Conservation (phyloP, 2,888 invertebrate genomes). For the Cephus runcator region DNA sequence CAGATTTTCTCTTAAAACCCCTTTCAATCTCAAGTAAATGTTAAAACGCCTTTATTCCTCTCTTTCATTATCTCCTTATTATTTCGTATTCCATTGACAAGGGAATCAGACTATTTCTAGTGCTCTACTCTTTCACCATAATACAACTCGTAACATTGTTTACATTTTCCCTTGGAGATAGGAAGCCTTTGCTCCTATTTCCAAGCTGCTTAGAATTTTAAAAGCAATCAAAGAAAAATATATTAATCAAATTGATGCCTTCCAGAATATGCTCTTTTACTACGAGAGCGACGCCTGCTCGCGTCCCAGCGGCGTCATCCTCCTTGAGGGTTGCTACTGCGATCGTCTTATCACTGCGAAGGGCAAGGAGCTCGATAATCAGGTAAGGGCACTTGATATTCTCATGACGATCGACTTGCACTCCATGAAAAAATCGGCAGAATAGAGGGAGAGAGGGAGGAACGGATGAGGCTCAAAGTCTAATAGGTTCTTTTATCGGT, state of each 20-base stretch:
- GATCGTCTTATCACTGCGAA: constrained; percentile 77
- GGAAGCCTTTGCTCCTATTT: not conserved
- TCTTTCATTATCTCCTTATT: not conserved
- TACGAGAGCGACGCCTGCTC: constrained; percentile 85
- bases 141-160: not conserved
- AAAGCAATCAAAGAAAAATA: not conserved
- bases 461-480: not conserved
- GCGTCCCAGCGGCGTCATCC: constrained; percentile 84
- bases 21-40: not conserved
- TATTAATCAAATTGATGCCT: constrained; percentile 45
- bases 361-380: constrained; percentile 66
- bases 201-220: not conserved
- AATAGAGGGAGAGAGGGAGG: not conserved
- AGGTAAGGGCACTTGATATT: constrained; percentile 49
- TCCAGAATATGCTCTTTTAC: constrained; percentile 90
- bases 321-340: constrained; percentile 91
- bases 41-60: not conserved
- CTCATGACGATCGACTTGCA: not conserved
- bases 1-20: not conserved
- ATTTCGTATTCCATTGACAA: not conserved
- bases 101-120: not conserved
- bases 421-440: not conserved
- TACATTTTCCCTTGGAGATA: not conserved
- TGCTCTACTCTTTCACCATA: not conserved
- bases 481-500: not conserved